Evolutionary conservation across 2,113 vertebrate genomes (phyloP), one percentile per base, ranked within the genome.

Genomic region (Dromiciops gliroides): DNA sequence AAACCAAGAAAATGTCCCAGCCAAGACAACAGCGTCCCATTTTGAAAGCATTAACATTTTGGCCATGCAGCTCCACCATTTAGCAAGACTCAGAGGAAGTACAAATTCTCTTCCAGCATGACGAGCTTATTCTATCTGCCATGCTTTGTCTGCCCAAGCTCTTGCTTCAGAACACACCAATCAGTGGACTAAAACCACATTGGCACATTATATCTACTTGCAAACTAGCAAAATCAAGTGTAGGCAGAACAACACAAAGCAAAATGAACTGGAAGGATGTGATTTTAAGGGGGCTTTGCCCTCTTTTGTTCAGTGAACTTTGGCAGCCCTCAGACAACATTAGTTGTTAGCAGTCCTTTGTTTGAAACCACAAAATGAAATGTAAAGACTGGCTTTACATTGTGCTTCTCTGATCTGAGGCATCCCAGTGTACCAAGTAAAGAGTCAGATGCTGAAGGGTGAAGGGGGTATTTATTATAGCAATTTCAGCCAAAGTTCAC

Each of bases 261-360:
- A 98, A 98, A 98, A 98, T 95, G 96, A 98, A 98, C 96, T 98
- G 98, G 97, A 98, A 98, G 96, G 95, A 96, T 98, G 97, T 98
- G 98, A 98, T 98, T 98, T 97, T 98, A 98, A 98, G 91, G 96
- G 96, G 95, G 98, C 96, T 98, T 98, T 98, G 96, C 94, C 94
- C 56, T 96, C 97, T 96, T 98, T 98, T 98, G 98, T 98, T 98
- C 98, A 96, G 97, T 95, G 96, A 97, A 96, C 96, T 97, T 97
- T 97, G 96, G 94, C 95, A 90, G 97, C 97, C 96, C 97, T 98
- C 98, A 96, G 95, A 98, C 94, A 95, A 97, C 28, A 56, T 92
- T 60, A 50, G 48, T 49, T 92, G 67, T 44, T 93, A 60, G 91
- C 48, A 53, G 94, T 11, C 48, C 89, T 96, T 97, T 97, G 98